Evolutionary conservation across 2,113 vertebrate genomes (phyloP).

Genomic region (Tympanuchus pallidicinctus): DNA sequence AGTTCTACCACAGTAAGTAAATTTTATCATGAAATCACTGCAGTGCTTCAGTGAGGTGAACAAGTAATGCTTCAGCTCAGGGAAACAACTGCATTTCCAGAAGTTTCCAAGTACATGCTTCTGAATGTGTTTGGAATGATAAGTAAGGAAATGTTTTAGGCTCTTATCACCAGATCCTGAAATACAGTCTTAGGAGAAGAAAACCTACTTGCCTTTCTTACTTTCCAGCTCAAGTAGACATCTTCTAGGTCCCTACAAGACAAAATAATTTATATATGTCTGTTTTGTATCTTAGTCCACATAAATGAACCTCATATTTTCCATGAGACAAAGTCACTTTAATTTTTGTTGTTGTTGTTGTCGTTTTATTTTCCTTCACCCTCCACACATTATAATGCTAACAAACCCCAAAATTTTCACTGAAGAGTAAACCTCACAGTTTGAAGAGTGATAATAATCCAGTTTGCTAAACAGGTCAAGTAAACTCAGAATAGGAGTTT

Average conservation of each 20-base stretch:
- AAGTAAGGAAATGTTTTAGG: background rate
- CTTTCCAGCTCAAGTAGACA: background rate
- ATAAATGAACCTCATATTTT: background rate
- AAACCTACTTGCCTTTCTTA: background rate
- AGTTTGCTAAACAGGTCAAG: background rate
- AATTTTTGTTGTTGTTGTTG: background rate
- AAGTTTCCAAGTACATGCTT: background rate
- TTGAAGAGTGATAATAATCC: background rate
- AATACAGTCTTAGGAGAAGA: background rate
- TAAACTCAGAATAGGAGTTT: background rate
- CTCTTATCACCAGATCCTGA: background rate
- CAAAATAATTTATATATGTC: background rate
- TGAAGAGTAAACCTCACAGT: background rate
- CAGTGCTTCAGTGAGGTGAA: background rate
- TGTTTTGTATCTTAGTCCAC: background rate
- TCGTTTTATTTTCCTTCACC: background rate
- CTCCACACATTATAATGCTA: background rate
- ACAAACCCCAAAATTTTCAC: background rate
- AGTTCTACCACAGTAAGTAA: background rate
- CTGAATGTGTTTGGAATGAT: background rate
- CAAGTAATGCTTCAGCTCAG: background rate
- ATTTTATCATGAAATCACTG: background rate
- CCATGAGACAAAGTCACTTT: background rate
- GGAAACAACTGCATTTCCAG: slow-evolving; percentile 6
- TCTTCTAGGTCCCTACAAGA: background rate